Evolutionary conservation across 2,888 invertebrate genomes (phyloP), one percentile per base, ranked within the genome.

Genomic region (Cantharis nigra): DNA sequence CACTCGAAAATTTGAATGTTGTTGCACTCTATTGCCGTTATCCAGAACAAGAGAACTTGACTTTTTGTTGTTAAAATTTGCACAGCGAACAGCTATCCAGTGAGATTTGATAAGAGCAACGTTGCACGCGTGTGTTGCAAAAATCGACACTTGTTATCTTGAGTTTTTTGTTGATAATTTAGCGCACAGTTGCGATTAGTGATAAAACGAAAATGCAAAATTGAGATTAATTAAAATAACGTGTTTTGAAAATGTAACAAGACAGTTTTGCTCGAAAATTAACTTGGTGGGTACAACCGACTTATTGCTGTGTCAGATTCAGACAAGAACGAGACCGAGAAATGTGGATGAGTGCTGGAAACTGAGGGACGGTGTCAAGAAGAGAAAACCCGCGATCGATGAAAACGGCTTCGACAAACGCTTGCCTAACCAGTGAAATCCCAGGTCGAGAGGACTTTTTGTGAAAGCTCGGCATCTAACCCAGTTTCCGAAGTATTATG

Each of bases 331-430:
- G 71, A 74, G 77, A 75, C 75, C 65, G 28, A 63, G 72, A 18
- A 62, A 70, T 70, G 72, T 74, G 74, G 64, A 74, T 63, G 62
- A 49, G 30, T 70, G 64, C 71, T 77, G 77, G 70, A 74, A 77
- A 75, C 75, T 70, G 78, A 72, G 78, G 49, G 78, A 79, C 77
- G 79, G 78, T 81, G 80, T 80, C 78, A 81, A 78, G 80, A 79
- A 80, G 81, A 79, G 79, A 67, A 67, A 67, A 67, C 72, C 62
- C 70, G 69, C 73, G 79, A 82, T 82, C 82, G 82, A 82, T 82
- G 82, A 82, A 78, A 82, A 81, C 82, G 79, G 80, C 81, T 81
- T 80, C 81, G 18, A 69, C 71, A 80, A 80, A 81, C 82, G 80
- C 78, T 79, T 76, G 79, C 79, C 78, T 81, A 81, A 81, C 76